Evolutionary conservation across 2,797 vertebrate genomes (phyloP), one percentile per base, ranked within the genome.

Genomic region (Caiman crocodilus): DNA sequence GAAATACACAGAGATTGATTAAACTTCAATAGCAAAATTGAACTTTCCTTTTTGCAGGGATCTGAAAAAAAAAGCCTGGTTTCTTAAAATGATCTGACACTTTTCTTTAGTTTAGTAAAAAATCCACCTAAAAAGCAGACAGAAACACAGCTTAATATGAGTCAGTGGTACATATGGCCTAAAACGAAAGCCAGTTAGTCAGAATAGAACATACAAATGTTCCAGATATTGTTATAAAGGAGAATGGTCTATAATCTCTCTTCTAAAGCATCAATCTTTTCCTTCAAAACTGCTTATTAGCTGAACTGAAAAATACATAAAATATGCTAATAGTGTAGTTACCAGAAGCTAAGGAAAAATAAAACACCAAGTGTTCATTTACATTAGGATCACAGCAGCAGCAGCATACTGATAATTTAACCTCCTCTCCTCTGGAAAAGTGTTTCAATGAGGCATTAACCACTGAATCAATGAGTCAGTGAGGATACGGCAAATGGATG

Each of bases 281-380:
- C 93, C 85, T 95, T 94, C 93, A 94, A 81, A 97, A 91, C 89
- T 85, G 96, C 95, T 96, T 97, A 97, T 97, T 97, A 97, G 94
- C 89, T 84, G 91, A 95, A 92, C 92, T 94, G 89, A 95, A 87
- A 96, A 97, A 97, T 94, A 92, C 88, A 96, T 96, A 95, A 97
- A 96, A 96, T 97, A 97, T 97, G 96, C 94, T 97, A 97, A 97
- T 97, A 96, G 90, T 17, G 2, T 95, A 95, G 94, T 91, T 95
- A 94, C 94, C 94, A 96, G 94, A 93, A 96, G 90, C 94, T 95
- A 94, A 94, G 83, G 74, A 93, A 94, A 92, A 94, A 85, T 73
- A 84, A 87, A 94, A 2, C 93, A 94, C 90, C 92, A 94, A 94
- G 94, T 96, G 93, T 94, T 95, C 94, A 96, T 97, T 97, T 97